Conservation (phyloP, 2,113 vertebrate species). For the Vulpes ferrilata region DNA sequence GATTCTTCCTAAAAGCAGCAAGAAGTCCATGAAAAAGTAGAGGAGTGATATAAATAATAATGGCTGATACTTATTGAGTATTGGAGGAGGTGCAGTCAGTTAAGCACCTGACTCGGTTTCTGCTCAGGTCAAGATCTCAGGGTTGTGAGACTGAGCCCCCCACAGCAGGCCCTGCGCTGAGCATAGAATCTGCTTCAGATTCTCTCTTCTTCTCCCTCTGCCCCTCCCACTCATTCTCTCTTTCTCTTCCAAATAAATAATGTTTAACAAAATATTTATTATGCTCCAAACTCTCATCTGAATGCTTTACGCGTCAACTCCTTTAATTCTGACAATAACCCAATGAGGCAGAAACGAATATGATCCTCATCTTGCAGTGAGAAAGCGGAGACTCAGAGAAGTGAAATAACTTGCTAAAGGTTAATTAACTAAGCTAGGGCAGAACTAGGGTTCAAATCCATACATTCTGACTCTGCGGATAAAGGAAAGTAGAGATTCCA, state of each 20-base stretch:
- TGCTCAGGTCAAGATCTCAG: not conserved
- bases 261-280: not conserved
- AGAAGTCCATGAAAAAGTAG: not conserved
- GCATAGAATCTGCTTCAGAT: not conserved
- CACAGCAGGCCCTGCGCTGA: not conserved
- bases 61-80: not conserved
- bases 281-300: not conserved
- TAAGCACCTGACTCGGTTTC: not conserved
- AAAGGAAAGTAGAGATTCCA: not conserved
- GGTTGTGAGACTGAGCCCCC: not conserved
- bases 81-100: not conserved
- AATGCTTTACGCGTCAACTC: not conserved
- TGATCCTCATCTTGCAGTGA: not conserved
- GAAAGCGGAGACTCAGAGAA: not conserved
- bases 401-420: conserved; percentile 3
- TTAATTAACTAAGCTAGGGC: conserved; percentile 10
- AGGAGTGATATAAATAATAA: not conserved
- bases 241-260: not conserved
- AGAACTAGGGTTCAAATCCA: not conserved
- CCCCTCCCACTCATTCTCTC: not conserved
- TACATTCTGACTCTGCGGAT: not conserved
- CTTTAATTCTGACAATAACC: conserved; percentile 15
- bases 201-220: not conserved
- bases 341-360: not conserved
- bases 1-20: not conserved